Evolutionary conservation across 2,113 vertebrate genomes (phyloP), one percentile per base, ranked within the genome.

Genomic region (Formicarius rufipectus): DNA sequence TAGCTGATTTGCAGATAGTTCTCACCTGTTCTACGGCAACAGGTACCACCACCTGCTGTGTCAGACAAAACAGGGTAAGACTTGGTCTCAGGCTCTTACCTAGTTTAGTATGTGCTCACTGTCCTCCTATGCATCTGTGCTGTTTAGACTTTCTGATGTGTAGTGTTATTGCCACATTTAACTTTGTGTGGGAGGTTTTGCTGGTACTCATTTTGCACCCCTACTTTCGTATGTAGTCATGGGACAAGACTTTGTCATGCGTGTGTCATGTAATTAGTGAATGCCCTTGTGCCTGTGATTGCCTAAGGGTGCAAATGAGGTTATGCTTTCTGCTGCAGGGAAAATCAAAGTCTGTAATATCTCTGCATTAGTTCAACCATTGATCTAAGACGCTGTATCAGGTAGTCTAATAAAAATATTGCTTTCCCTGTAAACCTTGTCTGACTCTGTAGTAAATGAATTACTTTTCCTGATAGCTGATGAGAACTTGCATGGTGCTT

Each of bases 351-450:
- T 19, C 84, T 89, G 55, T 58, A 23, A 6, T 90, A 50, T 31
- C 77, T 92, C 42, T 91, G 25, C 55, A 7, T 63, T 47, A n/a
- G 50, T 73, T 71, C 75, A 90, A 2, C 55, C 60, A 90, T 71
- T 74, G 76, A 64, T 80, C 75, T 93, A 74, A 69, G 88, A 66
- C 58, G 53, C 67, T 88, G 6, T 62, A 66, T 83, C 67, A 69
- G 42, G 28, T 12, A 91, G 53, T 60, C 88, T 58, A 86, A 94
- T 92, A 95, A 94, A 96, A 93, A 74, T 80, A 86, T 59, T 88
- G 59, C 55, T 77, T 16, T 95, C 40, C 45, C 63, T 50, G 25
- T 92, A 92, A 93, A 94, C 88, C 79, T 92, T 71, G 63, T 39
- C 59, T 94, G 42, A 74, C 59, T 73, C 37, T 24, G 63, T 86